Evolutionary conservation across 2,888 invertebrate genomes (phyloP), one percentile per base, ranked within the genome.

Genomic region (Erannis defoliaria): DNA sequence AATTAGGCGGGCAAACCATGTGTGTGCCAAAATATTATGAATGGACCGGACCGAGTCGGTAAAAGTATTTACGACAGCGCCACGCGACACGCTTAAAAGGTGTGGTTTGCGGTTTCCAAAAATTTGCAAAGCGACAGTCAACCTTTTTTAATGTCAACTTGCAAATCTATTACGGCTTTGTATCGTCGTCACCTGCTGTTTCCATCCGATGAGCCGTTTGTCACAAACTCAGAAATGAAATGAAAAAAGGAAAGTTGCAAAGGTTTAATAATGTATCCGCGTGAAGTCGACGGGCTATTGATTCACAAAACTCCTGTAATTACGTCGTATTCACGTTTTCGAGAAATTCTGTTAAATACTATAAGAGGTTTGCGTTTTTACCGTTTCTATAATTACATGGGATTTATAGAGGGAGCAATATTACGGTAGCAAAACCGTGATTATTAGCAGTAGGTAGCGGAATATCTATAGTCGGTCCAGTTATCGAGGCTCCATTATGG

Each of bases 91-190:
- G 81, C 78, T 85, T 80, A 83, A 85, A 77, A 75, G 71, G 75
- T 69, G 90, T 80, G 89, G 90, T 89, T 90, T 87, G 89, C 77
- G 90, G 89, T 91, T 85, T 77, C 83, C 82, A 73, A 89, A 90
- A 85, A 74, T 82, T 81, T 72, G 78, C 77, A 76, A 81, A 81
- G 80, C 84, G 72, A 71, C 79, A 72, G 55, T 73, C 19, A 46
- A 49, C 49, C 38, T 61, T 75, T 77, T 84, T 81, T 82, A 77
- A 79, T 82, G 85, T 85, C 83, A 84, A 81, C 76, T 76, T 76
- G 73, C 74, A 79, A 80, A 85, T 86, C 85, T 87, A 85, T 88
- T 82, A 79, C 78, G 75, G 75, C 80, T 81, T 85, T 88, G 86
- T 89, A 80, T 72, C 71, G 62, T 62, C 69, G 70, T 81, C 90